Evolutionary conservation across 2,113 vertebrate species (phyloP).

Genomic region (Cryptoleucopteryx plumbea): DNA sequence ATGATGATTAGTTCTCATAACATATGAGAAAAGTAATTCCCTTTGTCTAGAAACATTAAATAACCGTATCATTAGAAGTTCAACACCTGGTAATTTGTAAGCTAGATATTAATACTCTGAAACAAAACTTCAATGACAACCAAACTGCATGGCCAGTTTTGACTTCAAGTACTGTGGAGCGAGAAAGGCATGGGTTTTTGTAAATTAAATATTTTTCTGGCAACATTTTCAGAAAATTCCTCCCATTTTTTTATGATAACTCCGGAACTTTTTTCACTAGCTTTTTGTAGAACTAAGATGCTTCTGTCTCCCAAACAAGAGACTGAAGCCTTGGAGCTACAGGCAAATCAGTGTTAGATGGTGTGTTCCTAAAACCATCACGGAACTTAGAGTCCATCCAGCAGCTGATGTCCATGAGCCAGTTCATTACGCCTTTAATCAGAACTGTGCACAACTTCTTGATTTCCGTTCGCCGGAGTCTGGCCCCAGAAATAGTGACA

Average conservation of each 20-base stretch:
- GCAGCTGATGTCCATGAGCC: background rate
- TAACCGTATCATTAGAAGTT: background rate
- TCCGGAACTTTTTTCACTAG: background rate
- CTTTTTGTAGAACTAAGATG: background rate
- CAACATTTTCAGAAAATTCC: background rate
- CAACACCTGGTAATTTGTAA: background rate
- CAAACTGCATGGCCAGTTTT: background rate
- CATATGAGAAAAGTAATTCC: conserved; percentile 38
- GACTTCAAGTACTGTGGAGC: background rate
- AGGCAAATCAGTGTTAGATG: background rate
- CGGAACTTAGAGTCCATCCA: background rate
- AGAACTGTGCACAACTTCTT: background rate
- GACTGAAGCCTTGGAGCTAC: background rate
- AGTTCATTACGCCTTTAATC: background rate
- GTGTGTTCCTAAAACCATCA: background rate
- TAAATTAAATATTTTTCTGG: background rate
- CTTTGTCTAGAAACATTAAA: conserved; percentile 28
- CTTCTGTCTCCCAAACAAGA: background rate
- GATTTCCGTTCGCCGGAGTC: background rate
- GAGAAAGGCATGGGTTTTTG: background rate
- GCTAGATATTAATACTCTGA: background rate
- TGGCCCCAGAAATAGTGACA: background rate
- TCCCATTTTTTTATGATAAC: background rate
- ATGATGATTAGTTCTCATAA: conserved; percentile 40
- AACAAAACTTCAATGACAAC: background rate